phyloP scores from a whole-genome alignment of 2,888 invertebrate species.

The Diadromus collaris region DNA sequence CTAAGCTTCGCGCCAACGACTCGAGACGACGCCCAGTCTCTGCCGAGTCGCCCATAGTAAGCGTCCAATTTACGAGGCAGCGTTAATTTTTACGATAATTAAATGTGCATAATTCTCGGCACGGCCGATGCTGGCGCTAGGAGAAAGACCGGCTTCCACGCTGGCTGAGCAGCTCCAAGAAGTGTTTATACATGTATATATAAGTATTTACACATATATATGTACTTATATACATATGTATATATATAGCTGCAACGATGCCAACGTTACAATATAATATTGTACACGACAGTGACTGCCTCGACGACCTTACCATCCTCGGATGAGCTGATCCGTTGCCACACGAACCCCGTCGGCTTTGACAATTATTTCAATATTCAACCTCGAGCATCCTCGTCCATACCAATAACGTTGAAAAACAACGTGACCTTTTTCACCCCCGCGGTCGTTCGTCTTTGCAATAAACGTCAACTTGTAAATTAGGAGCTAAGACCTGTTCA shows the following conservation, averaged over 20 bases:
- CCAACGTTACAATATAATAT: not conserved
- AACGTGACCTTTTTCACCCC: not conserved
- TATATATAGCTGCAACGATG: not conserved
- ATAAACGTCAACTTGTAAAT: constrained; percentile 57
- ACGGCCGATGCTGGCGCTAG: constrained; percentile 12
- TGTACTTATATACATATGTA: too few relatives aligned
- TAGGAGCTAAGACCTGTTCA: constrained; percentile 38
- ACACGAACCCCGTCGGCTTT: constrained; percentile 3
- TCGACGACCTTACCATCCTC: constrained; percentile 1
- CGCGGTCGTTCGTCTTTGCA: constrained; percentile 39
- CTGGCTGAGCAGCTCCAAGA: not conserved
- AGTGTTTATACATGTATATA: not conserved
- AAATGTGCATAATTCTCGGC: constrained; percentile 65
- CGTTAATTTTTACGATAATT: constrained; percentile 67
- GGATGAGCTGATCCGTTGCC: not conserved
- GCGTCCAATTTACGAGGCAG: constrained; percentile 61
- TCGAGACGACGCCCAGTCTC: constrained; percentile 32
- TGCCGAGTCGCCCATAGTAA: constrained; percentile 48
- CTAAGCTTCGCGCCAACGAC: constrained; percentile 52
- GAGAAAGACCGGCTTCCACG: not conserved
- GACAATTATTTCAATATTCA: constrained; percentile 41
- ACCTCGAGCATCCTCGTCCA: constrained; percentile 9
- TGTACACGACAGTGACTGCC: not conserved
- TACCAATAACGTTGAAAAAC: constrained; percentile 21
- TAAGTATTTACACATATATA: not conserved